Percentiles rank a stretch among this genome's conserved stretches.
phyloP scores from a whole-genome alignment of 2,113 vertebrate species.

The Macrotis lagotis region DNA sequence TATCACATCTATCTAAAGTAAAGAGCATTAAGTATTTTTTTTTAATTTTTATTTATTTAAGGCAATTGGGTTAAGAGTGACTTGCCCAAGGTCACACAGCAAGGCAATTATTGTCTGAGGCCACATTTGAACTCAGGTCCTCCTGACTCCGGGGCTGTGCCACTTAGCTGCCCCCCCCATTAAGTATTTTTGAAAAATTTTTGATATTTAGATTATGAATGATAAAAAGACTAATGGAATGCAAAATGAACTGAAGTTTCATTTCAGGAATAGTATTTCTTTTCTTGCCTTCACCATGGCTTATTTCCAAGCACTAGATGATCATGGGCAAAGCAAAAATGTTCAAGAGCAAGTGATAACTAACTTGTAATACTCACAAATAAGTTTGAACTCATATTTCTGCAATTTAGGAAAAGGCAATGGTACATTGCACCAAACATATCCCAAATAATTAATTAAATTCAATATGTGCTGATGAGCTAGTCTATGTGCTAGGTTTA shows the following conservation, averaged over 20 bases:
- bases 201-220: slow-evolving; percentile 19
- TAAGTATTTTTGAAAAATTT: background rate
- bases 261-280: slow-evolving; percentile 24
- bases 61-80: no score
- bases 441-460: background rate
- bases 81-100: no score
- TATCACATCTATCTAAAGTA: background rate
- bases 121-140: no score
- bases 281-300: slow-evolving; percentile 28
- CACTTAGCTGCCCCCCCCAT: no score
- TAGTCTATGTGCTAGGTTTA: no score
- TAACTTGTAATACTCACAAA: slow-evolving; percentile 2
- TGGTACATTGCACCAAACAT: no score
- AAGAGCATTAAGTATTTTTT: background rate
- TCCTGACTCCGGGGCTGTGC: no score
- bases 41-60: no score
- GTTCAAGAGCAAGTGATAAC: slow-evolving; percentile 26
- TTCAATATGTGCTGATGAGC: background rate
- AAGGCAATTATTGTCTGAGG: no score
- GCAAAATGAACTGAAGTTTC: background rate
- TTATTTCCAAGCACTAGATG: slow-evolving; percentile 38
- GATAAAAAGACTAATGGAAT: slow-evolving; percentile 12
- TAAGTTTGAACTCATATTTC: background rate
- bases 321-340: slow-evolving; percentile 51
- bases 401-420: slow-evolving; percentile 19